These are phyloP conservation scores for Agrilus biguttatus DNA, from an alignment of 2,888 invertebrate genomes.

Conservation along the genomic window DNA sequence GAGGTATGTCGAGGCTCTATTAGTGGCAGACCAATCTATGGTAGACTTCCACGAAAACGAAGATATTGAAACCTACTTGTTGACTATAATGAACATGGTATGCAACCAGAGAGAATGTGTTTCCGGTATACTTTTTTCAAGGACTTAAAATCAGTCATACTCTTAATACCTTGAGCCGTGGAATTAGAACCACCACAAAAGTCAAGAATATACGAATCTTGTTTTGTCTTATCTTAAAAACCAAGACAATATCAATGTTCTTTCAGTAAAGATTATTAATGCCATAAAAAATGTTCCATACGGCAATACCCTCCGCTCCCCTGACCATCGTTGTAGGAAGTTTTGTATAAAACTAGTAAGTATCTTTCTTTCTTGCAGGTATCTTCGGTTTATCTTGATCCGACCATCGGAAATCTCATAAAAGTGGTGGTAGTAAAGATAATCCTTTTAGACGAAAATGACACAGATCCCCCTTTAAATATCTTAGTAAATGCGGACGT, in stretches of 20 bases:
- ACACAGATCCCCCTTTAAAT: conserved; percentile 44
- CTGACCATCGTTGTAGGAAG: too few species aligned
- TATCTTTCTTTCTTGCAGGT: conserved; percentile 30
- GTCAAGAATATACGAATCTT: too few species aligned
- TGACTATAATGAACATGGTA: conserved; percentile 90
- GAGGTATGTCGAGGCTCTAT: conserved; percentile 69
- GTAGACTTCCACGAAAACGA: conserved; percentile 69
- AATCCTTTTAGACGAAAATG: conserved; percentile 55
- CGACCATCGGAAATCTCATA: conserved; percentile 80
- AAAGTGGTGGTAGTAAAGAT: conserved; percentile 82
- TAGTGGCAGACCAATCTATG: conserved; percentile 82
- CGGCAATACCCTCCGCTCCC: too few species aligned
- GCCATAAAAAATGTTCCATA: too few species aligned
- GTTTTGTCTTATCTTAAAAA: too few species aligned
- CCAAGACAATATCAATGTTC: too few species aligned
- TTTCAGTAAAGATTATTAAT: too few species aligned
- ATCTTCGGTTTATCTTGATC: conserved; percentile 70
- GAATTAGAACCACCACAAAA: too few species aligned
- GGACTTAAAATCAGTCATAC: too few species aligned
- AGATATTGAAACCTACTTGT: conserved; percentile 70
- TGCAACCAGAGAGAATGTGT: conserved; percentile 11
- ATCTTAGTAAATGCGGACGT: conserved; percentile 70
- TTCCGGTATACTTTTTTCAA: too few species aligned
- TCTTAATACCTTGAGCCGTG: too few species aligned
- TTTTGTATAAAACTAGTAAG: too few species aligned